Base-by-base conservation (phyloP, 2,113 vertebrate species). In the Ceyx margarethae region DNA sequence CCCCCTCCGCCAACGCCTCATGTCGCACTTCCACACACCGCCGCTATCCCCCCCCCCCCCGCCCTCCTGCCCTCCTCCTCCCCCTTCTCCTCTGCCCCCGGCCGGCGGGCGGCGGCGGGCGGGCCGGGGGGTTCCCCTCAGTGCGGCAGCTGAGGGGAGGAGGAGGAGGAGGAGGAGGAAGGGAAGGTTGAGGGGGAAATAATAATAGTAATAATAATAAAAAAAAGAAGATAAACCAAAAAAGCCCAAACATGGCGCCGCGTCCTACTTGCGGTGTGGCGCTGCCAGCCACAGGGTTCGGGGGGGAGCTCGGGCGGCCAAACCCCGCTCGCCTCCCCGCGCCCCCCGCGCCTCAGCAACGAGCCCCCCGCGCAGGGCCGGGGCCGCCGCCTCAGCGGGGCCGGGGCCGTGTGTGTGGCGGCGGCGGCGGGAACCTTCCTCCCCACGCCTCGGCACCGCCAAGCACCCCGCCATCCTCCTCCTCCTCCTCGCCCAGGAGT, bases 161-260 rank as follows among this genome's bases (percentile, higher is more conserved):
- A 48, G 46, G 10, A 22, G 46, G 46, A 21, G 46, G 46, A 19
- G 9, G 6, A 48, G 21, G 20, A 46, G 20, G 20, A 48, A 46
- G 28, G 11, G 10, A 43, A 25, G 37, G 37, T 37, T 37, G 37
- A 37, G 37, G 37, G 37, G 37, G 22, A 14, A 37, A 81, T 85
- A 75, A 87, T 91, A 81, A 95, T 11, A 48, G 33, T 33, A 33
- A 33, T 33, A 33, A 33, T 33, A 33, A 5, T 10, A 48, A 48
- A 6, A 48, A 48, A 48, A 48, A 48, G 12, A 48, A 22, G 22
- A 21, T 22, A 48, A 48, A 48, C 46, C 46, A 48, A 48, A 48
- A 48, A 22, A 12, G 37, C 46, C 46, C 46, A 95, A 97, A 97
- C 93, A 97, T 97, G 97, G 97, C 97, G 97, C 95, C 97, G 94